Evolutionary conservation across 1,140 invertebrate species (phyloP), one percentile per base, ranked within the genome.

Genomic region (Scaptomyza hsui): DNA sequence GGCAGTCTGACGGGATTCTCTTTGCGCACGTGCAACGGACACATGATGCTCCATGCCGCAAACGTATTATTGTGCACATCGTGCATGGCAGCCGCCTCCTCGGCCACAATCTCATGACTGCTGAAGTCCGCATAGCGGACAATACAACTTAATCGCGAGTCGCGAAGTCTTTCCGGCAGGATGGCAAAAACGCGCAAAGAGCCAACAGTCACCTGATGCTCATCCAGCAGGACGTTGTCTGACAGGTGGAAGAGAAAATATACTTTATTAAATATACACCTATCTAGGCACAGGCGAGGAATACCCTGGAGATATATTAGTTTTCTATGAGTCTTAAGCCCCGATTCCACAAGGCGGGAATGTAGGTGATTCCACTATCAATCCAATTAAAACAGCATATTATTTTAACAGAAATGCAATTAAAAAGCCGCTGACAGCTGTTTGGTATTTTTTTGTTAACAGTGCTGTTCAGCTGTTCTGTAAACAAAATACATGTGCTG

Each of bases 1-100:
- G 90, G 90, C 57, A 91, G 35, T 0, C 56, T 57, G 6, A 89
- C n/a, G 5, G 67, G 56, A 10, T 55, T 16, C 24, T 48, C 19
- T 0, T 73, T 70, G 2, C 61, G 35, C 26, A 77, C 68, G 0
- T 80, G 75, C 41, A 91, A 15, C 2, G 90, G 90, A 57, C 90
- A 91, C 74, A 89, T 78, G 12, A 91, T 76, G 48, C 78, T 89
- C 78, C 80, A 91, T 0, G 81, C 85, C 0, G 90, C 83, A 52
- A 89, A 91, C 10, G 57, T 82, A 2, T 81, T 71, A 37, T 91
- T 89, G 72, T 90, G 74, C 19, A 89, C 81, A 7, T 91, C 90
- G 21, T 83, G 83, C 77, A 91, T 75, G 9, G 83, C 73, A 0
- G 48, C 65, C 10, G 82, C 80, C 65, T 81, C 79, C 56, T 75